Evolutionary conservation across 2,113 vertebrate genomes (phyloP), one percentile per base, ranked within the genome.

Genomic region (Porphyrio hochstetteri): DNA sequence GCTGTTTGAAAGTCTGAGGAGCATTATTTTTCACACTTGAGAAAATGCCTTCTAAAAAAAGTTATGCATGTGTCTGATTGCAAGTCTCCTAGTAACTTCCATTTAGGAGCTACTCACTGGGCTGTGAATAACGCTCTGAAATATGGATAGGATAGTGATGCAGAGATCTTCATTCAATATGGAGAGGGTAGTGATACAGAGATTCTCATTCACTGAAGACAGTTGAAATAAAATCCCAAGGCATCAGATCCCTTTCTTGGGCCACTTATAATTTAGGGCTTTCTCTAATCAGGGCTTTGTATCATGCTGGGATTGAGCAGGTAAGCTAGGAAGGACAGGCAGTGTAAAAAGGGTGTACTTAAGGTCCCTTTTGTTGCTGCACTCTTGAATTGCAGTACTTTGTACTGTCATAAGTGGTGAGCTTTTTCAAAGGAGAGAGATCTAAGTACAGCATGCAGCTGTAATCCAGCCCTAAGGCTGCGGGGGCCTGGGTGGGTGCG

Each of bases 101-200:
- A 6, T 19, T 40, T 35, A 16, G 55, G 55, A 53, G 2, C 82
- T 53, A 1, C n/a, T 79, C 9, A 5, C 46, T 53, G 74, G 16
- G 21, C 21, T 67, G 38, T 25, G 42, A 52, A 35, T 24, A 29
- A 60, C 5, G 11, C 65, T 9, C 0, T 36, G 68, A 20, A 20
- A 12, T 6, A 14, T 0, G 21, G 50, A 44, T 56, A 24, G 46
- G 44, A 6, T 0, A 10, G 64, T 1, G 36, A 4, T 38, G 28
- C 1, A 11, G 17, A n/a, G 53, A 17, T 38, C 40, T 24, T 50
- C 5, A 0, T 16, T 13, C 72, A 17, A 10, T 6, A 10, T 0
- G 21, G 50, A 53, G 60, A 24, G 40, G 46, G 5, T 0, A 10
- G 64, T 1, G n/a, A 4, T 38, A 28, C 1, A 11, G 17, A n/a